Evolutionary conservation across 2,797 vertebrate genomes (phyloP).

Genomic region (Spinibarbus caldwelli): DNA sequence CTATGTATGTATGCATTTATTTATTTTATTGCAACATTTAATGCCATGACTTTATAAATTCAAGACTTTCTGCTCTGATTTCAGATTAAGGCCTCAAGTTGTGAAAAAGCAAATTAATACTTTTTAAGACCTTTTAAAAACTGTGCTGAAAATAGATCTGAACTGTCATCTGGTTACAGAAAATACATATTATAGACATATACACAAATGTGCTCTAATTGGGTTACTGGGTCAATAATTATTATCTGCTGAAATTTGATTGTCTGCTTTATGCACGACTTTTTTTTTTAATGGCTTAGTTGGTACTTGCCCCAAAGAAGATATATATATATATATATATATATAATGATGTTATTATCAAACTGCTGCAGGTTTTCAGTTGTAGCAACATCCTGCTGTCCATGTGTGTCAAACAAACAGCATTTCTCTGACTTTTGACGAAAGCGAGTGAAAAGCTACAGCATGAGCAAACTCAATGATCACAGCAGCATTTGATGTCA

Average conservation of each 20-base stretch:
- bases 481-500: constrained; percentile 68
- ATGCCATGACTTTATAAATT: not conserved
- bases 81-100: too few relatives aligned
- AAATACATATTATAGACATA: not conserved
- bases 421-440: not conserved
- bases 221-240: not conserved
- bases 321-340: too few relatives aligned
- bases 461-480: constrained; percentile 76
- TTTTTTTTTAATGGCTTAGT: too few relatives aligned
- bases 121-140: not conserved
- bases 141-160: not conserved
- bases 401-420: not conserved
- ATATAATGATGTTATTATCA: too few relatives aligned
- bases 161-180: too few relatives aligned
- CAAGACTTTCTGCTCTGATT: not conserved
- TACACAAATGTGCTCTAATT: not conserved
- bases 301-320: too few relatives aligned
- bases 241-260: constrained; percentile 77
- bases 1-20: too few relatives aligned
- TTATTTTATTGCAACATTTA: not conserved
- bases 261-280: constrained; percentile 59
- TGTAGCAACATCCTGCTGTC: not conserved
- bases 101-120: too few relatives aligned
- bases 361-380: constrained; percentile 51
- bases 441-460: not conserved